Evolutionary conservation across 2,888 invertebrate species (phyloP).

Genomic region (Thumatha senex): DNA sequence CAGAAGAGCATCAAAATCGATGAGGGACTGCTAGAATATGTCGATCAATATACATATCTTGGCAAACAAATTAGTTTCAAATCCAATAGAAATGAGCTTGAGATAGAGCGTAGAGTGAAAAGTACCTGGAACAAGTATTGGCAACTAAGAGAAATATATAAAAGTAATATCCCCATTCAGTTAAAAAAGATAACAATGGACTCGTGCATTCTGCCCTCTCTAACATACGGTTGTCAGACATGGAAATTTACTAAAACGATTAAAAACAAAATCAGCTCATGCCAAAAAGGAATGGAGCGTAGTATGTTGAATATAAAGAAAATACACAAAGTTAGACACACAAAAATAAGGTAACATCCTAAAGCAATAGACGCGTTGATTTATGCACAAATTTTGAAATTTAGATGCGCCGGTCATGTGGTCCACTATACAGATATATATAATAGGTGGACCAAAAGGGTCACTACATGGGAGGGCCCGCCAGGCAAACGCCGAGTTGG

Average conservation of each 20-base stretch:
- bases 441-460: no score
- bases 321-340: not conserved
- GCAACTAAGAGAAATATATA: conserved; percentile 4
- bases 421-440: no score
- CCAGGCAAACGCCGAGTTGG: no score
- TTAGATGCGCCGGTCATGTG: no score
- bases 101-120: not conserved
- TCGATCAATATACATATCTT: not conserved
- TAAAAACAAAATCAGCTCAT: conserved; percentile 7
- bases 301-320: conserved; percentile 5
- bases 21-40: not conserved
- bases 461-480: no score
- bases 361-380: not conserved
- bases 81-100: not conserved
- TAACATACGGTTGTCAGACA: conserved; percentile 10
- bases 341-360: not conserved
- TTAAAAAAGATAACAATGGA: conserved; percentile 3
- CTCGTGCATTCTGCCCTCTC: not conserved
- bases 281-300: conserved; percentile 7
- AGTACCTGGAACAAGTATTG: not conserved
- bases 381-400: no score
- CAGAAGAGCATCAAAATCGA: not conserved
- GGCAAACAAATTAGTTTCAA: not conserved
- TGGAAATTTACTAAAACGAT: conserved; percentile 9
- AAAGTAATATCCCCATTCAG: conserved; percentile 2